phyloP scores from a whole-genome alignment of 2,113 vertebrate genomes.

The Aleadryas rufinucha region DNA sequence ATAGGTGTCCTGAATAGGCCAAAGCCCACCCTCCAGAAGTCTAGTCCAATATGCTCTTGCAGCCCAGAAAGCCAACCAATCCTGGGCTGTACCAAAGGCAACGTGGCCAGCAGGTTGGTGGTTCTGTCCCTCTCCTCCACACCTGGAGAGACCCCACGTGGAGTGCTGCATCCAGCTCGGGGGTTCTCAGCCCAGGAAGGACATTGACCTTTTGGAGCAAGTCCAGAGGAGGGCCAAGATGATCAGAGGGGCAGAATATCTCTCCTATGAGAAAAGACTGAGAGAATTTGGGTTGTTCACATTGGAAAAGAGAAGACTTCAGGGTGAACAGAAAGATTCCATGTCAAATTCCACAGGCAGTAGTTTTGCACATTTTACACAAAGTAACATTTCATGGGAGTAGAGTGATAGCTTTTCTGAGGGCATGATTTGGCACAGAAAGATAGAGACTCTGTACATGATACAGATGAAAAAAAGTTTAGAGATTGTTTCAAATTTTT shows the following conservation, averaged over 20 bases:
- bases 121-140: not conserved
- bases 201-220: not conserved
- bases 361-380: not conserved
- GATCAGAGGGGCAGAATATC: not conserved
- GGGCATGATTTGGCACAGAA: not conserved
- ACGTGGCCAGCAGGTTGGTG: too few relatives aligned
- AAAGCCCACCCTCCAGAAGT: not conserved
- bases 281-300: not conserved
- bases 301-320: not conserved
- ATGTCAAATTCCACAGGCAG: not conserved
- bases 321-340: not conserved
- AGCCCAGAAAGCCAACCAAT: not conserved
- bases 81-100: not conserved
- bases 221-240: not conserved
- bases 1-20: not conserved
- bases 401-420: not conserved
- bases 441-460: not conserved
- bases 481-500: not conserved
- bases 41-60: too few relatives aligned
- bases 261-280: not conserved
- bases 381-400: not conserved
- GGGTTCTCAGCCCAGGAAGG: not conserved
- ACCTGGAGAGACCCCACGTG: not conserved
- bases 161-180: not conserved
- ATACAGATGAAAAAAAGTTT: not conserved